Base-by-base conservation (phyloP, 2,797 vertebrate species). In the Menidia menidia region DNA sequence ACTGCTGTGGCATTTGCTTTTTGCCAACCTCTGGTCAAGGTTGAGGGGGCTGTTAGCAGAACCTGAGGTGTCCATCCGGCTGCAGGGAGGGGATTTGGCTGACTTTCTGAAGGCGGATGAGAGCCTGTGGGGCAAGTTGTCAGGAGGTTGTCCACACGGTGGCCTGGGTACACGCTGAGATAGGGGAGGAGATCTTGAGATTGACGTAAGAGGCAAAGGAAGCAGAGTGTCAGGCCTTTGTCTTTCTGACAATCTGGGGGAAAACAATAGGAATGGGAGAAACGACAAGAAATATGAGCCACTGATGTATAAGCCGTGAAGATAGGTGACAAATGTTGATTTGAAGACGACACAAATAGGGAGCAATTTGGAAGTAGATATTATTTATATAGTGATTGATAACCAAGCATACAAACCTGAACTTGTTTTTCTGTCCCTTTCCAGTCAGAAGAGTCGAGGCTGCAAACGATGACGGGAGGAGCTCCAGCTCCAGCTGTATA, bases 401-500 rank as follows among this genome's bases (percentile, higher is more conserved):
- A 64, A 68, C 1, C 44, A 61, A 61, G 63, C 14, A 56, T 11
- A 78, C 81, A 31, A 19, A 92, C 90, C 84, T 89, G 59, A 42
- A 64, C 14, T 14, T 66, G 39, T 13, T 70, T 60, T 74, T 85
- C 5, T 57, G 5, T 30, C 55, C 56, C 45, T 64, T 78, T 4
- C 33, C 35, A 52, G 35, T 25, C 7, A 47, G 33, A 63, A 19
- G 10, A 9, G 69, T 55, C 4, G 59, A 66, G 19, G 45, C 6
- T 41, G 43, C 33, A 30, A 54, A 13, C 0, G 77, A 54, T 32
- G 80, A 19, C 4, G 79, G 68, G 73, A 60, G 82, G 30, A 78
- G 81, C 48, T 85, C 59, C 55, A 93, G 64, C 57, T 93, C 86
- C 64, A 16, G 82, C 76, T 91, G 85, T 60, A 93, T 47, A 2